Base-by-base conservation (phyloP, 1,140 invertebrate genomes). In the Rhopalosiphum maidis region DNA sequence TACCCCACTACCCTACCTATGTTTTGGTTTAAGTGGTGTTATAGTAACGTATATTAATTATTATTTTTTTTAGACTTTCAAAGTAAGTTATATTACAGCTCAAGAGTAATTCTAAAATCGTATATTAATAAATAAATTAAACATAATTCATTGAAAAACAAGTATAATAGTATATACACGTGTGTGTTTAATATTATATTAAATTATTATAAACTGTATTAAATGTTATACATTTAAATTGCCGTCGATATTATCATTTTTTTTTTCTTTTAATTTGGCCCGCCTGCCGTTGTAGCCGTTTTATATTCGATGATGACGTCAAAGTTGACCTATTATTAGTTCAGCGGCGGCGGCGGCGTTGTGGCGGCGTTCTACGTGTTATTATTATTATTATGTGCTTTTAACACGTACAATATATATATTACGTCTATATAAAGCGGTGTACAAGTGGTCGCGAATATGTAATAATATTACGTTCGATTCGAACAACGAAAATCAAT, bases 251-350 rank as follows among this genome's bases (percentile, higher is more conserved):
- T 21, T 37, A 37, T 89, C 48, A 37, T 89, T n/a, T 46, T 87
- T 48, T 51, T 87, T 54, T 51, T 88, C 51, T 35, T 89, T 89
- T 55, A n/a, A 88, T 88, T 88, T 88, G 46, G 86, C 43, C 86
- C 88, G 48, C 37, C 41, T 46, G 85, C 35, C 48, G 35, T 48
- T 48, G 85, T 48, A 48, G 85, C 30, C 11, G 86, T 88, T 88
- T 46, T 88, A 88, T 88, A 51, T 88, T 88, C 43, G 86, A 89
- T 89, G 88, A 89, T 89, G 88, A 89, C 88, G 88, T 89, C 48
- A 89, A 89, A 55, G 88, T 89, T 89, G 51, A 89, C 88, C 88
- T 89, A 89, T 89, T 89, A 89, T 89, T 89, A 89, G 51, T 89
- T 22, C 48, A n/a, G 22, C 35, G 35, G 88, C 35, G n/a, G 21